Conservation (phyloP, 2,888 invertebrate species). For the Electrophaes corylata region DNA sequence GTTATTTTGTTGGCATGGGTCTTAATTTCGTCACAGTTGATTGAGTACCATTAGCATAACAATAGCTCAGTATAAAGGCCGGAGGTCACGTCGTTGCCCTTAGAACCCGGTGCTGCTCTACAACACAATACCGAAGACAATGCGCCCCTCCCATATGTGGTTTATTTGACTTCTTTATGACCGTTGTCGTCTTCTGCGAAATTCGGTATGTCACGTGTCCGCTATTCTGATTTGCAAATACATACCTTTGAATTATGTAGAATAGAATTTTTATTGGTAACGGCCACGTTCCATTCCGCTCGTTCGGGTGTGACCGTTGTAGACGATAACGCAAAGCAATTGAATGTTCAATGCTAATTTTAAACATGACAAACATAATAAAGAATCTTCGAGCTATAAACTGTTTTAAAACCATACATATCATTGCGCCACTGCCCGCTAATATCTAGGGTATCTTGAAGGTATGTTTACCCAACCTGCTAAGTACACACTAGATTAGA, state of each 20-base stretch:
- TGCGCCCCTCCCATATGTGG: conserved; percentile 68
- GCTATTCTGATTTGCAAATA: conserved; percentile 49
- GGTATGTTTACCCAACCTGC: conserved; percentile 54
- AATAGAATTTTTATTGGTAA: conserved; percentile 40
- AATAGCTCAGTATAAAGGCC: conserved; percentile 70
- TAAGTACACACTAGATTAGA: conserved; percentile 43
- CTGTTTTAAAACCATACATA: conserved; percentile 25
- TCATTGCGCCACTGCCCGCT: conserved; percentile 31
- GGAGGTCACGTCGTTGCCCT: conserved; percentile 71
- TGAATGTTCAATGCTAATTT: conserved; percentile 58
- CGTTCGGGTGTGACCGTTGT: conserved; percentile 44
- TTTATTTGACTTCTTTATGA: conserved; percentile 63
- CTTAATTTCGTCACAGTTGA: conserved; percentile 56
- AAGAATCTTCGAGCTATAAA: conserved; percentile 13
- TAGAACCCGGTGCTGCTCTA: conserved; percentile 58
- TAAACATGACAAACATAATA: conserved; percentile 26
- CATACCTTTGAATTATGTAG: conserved; percentile 37
- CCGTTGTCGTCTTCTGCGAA: conserved; percentile 58
- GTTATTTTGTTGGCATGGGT: conserved; percentile 30
- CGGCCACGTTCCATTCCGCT: conserved; percentile 58
- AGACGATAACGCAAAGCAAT: conserved; percentile 51
- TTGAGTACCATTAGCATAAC: conserved; percentile 70
- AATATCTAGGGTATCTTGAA: conserved; percentile 35
- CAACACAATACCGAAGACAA: conserved; percentile 65
- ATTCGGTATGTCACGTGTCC: conserved; percentile 52